Evolutionary conservation across 2,888 invertebrate species (phyloP).

Genomic region (Cepaea hortensis): DNA sequence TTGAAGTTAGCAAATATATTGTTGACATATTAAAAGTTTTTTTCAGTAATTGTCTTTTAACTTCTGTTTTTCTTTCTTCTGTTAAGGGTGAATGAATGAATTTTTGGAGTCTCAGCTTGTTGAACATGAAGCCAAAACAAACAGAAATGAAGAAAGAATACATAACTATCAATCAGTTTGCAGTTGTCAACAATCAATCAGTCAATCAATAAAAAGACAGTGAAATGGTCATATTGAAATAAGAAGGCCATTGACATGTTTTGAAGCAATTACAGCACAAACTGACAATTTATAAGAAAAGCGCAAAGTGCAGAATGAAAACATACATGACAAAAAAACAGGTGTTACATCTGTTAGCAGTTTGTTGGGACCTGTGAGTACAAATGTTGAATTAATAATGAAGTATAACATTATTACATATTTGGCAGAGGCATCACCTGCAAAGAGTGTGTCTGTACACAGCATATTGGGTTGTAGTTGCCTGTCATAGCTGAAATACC

Average conservation of each 20-base stretch:
- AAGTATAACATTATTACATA: no score
- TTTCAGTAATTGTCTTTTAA: background rate
- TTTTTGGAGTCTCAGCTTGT: conserved; percentile 21
- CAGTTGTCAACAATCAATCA: background rate
- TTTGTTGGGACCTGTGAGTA: no score
- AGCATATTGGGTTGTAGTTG: no score
- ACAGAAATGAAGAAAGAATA: conserved; percentile 25
- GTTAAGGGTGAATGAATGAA: conserved; percentile 43
- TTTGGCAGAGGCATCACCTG: no score
- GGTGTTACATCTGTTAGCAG: no score
- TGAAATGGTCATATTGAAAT: background rate
- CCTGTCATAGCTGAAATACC: no score
- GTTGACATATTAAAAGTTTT: conserved; percentile 18
- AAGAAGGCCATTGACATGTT: background rate
- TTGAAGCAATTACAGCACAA: background rate
- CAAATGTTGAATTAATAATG: no score
- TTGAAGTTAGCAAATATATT: background rate
- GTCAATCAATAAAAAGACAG: background rate
- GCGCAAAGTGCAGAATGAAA: background rate
- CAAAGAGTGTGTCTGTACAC: no score
- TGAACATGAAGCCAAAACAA: conserved; percentile 31
- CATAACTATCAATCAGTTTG: conserved; percentile 11
- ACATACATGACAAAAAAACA: no score
- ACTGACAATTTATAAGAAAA: background rate
- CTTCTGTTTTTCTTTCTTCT: conserved; percentile 30